Evolutionary conservation across 2,797 vertebrate genomes (phyloP).

Genomic region (Pithecia hirsuta): DNA sequence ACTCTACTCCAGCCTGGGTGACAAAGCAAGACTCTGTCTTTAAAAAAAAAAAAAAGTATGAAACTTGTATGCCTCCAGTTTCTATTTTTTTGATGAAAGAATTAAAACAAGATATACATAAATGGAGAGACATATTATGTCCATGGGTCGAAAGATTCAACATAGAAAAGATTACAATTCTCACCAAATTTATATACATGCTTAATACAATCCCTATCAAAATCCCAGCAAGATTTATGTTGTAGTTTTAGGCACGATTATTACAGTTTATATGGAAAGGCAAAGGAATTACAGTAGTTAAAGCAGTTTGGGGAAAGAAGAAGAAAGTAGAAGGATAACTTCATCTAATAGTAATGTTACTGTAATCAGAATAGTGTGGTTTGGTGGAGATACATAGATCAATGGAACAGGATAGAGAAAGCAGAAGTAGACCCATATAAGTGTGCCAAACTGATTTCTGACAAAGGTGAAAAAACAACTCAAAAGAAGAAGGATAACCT

Average conservation of each 20-base stretch:
- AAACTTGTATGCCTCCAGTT: not conserved
- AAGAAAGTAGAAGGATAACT: not conserved
- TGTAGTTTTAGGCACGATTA: not conserved
- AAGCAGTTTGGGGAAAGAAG: constrained; percentile 14
- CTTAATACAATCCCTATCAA: constrained; percentile 23
- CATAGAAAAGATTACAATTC: not conserved
- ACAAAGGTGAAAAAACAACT: not conserved
- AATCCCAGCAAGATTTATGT: not conserved
- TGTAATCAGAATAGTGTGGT: not conserved
- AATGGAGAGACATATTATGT: not conserved
- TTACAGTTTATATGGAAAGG: not conserved
- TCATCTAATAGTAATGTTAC: not conserved
- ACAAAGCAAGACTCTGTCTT: not conserved
- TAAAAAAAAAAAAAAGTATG: not conserved
- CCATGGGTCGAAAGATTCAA: not conserved
- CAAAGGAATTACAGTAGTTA: constrained; percentile 17
- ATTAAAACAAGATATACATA: not conserved
- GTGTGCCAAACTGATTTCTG: not conserved
- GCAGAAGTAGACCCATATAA: not conserved
- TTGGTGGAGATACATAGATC: not conserved
- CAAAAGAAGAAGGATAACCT: not conserved
- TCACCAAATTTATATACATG: not conserved
- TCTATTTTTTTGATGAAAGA: not conserved
- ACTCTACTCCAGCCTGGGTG: not conserved
- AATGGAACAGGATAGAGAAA: not conserved